Evolutionary conservation across 2,113 vertebrate genomes (phyloP).

Genomic region (Pelusios castaneus): DNA sequence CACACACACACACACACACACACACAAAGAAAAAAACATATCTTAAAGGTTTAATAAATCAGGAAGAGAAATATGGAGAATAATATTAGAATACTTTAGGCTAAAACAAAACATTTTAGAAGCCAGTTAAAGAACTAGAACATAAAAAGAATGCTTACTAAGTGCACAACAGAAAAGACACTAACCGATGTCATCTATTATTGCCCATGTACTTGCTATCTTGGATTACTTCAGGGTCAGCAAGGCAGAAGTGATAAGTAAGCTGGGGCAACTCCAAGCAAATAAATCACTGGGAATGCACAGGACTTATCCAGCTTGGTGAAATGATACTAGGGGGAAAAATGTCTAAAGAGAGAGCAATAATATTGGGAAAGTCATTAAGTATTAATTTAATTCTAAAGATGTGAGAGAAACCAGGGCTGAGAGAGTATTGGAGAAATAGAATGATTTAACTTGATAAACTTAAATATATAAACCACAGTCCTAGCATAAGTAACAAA

Average conservation of each 20-base stretch:
- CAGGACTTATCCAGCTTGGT: not conserved
- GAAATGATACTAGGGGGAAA: conserved; percentile 20
- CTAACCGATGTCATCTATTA: not conserved
- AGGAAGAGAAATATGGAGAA: not conserved
- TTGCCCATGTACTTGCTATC: conserved; percentile 8
- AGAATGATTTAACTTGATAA: conserved; percentile 14
- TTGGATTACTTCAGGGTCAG: conserved; percentile 50
- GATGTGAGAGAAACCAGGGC: not conserved
- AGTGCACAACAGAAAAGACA: not conserved
- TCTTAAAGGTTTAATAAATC: not conserved
- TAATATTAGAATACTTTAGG: not conserved
- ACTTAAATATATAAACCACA: conserved; percentile 16
- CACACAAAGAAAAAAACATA: not conserved
- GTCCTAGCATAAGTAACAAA: conserved; percentile 9
- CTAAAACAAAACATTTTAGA: not conserved
- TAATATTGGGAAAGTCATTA: conserved; percentile 15
- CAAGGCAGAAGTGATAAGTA: conserved; percentile 35
- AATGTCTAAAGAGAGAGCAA: not conserved
- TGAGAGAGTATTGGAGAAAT: not conserved
- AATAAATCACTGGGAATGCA: conserved; percentile 38
- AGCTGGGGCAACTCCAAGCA: conserved; percentile 13
- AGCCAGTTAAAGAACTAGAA: not conserved
- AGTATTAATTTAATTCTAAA: conserved; percentile 1
- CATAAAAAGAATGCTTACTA: not conserved
- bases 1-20: not conserved